Conservation (phyloP, 2,113 vertebrate genomes). For the Callipepla californica region DNA sequence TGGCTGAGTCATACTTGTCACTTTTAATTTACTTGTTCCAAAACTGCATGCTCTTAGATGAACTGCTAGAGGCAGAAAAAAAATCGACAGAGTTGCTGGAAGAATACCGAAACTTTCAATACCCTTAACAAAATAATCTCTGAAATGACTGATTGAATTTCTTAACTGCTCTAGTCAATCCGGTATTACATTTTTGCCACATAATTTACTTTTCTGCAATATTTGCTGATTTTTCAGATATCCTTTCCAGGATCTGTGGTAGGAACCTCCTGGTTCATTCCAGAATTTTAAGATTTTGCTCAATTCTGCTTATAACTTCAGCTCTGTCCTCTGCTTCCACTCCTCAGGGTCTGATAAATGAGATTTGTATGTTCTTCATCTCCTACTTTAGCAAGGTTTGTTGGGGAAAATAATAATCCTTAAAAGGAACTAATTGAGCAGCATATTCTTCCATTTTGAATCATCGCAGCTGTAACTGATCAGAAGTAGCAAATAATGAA, state of each 20-base stretch:
- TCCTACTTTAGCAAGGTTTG: not conserved
- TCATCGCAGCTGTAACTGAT: not conserved
- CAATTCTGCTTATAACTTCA: not conserved
- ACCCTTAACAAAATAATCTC: not conserved
- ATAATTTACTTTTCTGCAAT: not conserved
- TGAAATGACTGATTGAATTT: not conserved
- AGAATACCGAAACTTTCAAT: not conserved
- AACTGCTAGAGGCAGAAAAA: not conserved
- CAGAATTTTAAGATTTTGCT: not conserved
- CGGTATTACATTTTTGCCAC: not conserved
- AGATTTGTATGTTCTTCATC: not conserved
- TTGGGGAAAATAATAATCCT: not conserved
- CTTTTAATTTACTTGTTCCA: slow-evolving; percentile 32
- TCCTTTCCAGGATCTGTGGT: not conserved
- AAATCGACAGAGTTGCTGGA: accelerated
- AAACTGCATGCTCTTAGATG: not conserved
- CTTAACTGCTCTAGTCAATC: not conserved
- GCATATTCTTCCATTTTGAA: not conserved
- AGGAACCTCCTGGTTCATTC: not conserved
- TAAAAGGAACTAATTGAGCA: not conserved
- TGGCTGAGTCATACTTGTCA: slow-evolving; percentile 42
- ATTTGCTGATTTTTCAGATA: not conserved
- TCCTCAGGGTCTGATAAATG: not conserved
- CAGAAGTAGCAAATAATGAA: not conserved
- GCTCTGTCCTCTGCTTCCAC: not conserved